phyloP scores from a whole-genome alignment of 2,797 vertebrate genomes.

The Siniperca scherzeri region DNA sequence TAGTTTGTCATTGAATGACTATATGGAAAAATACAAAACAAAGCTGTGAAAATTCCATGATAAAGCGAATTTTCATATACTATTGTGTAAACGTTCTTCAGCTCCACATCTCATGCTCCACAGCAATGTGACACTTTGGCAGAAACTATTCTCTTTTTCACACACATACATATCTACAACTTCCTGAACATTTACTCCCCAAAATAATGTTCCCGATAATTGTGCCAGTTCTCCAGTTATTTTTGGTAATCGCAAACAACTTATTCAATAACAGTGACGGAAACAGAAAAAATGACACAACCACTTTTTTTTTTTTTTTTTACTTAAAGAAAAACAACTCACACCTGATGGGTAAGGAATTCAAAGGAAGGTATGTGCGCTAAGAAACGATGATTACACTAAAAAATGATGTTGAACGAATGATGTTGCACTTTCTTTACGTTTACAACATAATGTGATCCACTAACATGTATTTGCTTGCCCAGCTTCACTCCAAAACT shows the following conservation, averaged over 20 bases:
- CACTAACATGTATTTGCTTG: conserved; percentile 60
- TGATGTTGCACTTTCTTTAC: conserved; percentile 90
- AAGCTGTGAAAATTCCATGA: conserved; percentile 50
- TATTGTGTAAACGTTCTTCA: conserved; percentile 10
- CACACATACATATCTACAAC: background rate
- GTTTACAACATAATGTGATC: conserved; percentile 67
- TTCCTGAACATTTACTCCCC: conserved; percentile 3
- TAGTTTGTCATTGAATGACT: conserved; percentile 12
- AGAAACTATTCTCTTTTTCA: conserved; percentile 7
- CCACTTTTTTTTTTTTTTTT: background rate
- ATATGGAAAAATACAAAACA: conserved; percentile 20
- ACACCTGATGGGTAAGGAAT: conserved; percentile 12
- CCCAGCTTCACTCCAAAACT: conserved; percentile 48
- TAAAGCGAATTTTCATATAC: conserved; percentile 21
- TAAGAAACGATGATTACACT: conserved; percentile 56
- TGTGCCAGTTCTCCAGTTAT: background rate
- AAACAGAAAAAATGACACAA: background rate
- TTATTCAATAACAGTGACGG: background rate
- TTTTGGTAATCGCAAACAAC: background rate
- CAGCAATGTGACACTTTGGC: conserved; percentile 26
- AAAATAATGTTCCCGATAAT: conserved; percentile 1
- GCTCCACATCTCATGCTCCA: background rate
- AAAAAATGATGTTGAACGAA: conserved; percentile 74
- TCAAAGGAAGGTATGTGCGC: conserved; percentile 12
- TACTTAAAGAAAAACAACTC: conserved; percentile 1